These are phyloP conservation scores for Apotomis capreana DNA, from an alignment of 2,888 invertebrate species.

Conservation along the genomic window DNA sequence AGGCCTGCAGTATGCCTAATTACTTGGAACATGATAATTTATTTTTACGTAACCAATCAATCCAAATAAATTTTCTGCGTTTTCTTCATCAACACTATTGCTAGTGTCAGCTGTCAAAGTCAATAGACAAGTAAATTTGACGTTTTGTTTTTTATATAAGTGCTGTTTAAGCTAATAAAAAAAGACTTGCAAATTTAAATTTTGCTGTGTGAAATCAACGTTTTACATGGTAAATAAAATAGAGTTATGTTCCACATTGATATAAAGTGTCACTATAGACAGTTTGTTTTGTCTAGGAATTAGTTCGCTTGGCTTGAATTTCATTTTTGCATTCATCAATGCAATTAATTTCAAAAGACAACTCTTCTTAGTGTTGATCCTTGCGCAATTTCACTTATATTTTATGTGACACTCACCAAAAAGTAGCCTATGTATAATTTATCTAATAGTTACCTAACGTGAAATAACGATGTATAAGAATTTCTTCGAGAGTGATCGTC, in stretches of 20 bases:
- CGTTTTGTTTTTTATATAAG: constrained; percentile 12
- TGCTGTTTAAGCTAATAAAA: not conserved
- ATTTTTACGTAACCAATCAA: constrained; percentile 42
- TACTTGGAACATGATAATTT: constrained; percentile 63
- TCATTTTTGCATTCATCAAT: constrained; percentile 12
- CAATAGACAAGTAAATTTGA: constrained; percentile 13
- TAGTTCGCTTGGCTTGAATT: constrained; percentile 9
- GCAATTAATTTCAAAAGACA: constrained; percentile 19
- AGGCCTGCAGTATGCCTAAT: constrained; percentile 58
- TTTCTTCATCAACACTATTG: constrained; percentile 35
- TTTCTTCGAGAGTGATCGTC: constrained; percentile 48
- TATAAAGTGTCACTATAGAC: constrained; percentile 19
- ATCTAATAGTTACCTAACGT: constrained; percentile 51
- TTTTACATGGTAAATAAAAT: not conserved
- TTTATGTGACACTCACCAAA: constrained; percentile 44
- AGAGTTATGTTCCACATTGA: constrained; percentile 24
- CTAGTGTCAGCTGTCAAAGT: constrained; percentile 7
- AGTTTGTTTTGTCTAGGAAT: constrained; percentile 3
- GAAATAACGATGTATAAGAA: constrained; percentile 57
- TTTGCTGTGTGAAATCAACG: not conserved
- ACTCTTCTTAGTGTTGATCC: constrained; percentile 50
- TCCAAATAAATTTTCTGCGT: constrained; percentile 31
- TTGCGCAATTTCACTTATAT: constrained; percentile 42
- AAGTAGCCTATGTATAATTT: constrained; percentile 46
- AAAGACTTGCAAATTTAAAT: not conserved